Evolutionary conservation across 2,797 vertebrate species (phyloP), one percentile per base, ranked within the genome.

Genomic region (Fratercula arctica): DNA sequence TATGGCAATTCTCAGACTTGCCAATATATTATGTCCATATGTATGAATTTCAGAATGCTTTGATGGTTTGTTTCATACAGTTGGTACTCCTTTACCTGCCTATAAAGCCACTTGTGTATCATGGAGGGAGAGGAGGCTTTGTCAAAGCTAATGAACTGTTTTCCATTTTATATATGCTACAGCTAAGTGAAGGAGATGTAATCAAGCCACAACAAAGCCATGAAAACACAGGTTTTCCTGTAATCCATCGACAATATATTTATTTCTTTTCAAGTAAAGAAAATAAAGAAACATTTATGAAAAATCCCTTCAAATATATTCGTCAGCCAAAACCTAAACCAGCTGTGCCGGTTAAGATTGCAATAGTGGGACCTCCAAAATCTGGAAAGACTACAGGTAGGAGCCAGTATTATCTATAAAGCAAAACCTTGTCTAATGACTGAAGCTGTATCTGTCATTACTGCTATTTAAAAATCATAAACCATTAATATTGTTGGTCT

Each of bases 371-470:
- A 78, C 99, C 99, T 89, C 99, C 99, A 73, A 99, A 99, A 97
- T 99, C 99, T 90, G 99, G 99, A 78, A 99, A 99, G 98, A 99
- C 98, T 61, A 99, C 99, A 94, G 98, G 99, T 99, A 96, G 89
- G 93, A 31, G 41, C 45, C 51, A 66, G 8, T 85, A 23, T 80
- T 78, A 73, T 33, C n/a, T 85, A 28, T 70, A 59, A 64, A 67
- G 7, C 39, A 75, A 72, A 93, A 33, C 18, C 9, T 61, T 83
- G 50, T n/a, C 41, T 86, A 43, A 67, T 70, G 41, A 70, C 31
- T 69, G 74, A 82, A 70, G 16, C 10, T 64, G 11, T 50, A 64
- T 60, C 64, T 89, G 13, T 64, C 37, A 26, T 84, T 85, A 54
- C 17, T 46, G 10, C 51, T 91, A 31, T 20, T 74, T 43, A 75